Base-by-base conservation (phyloP, 2,113 vertebrate genomes). In the Myiopsitta monachus region DNA sequence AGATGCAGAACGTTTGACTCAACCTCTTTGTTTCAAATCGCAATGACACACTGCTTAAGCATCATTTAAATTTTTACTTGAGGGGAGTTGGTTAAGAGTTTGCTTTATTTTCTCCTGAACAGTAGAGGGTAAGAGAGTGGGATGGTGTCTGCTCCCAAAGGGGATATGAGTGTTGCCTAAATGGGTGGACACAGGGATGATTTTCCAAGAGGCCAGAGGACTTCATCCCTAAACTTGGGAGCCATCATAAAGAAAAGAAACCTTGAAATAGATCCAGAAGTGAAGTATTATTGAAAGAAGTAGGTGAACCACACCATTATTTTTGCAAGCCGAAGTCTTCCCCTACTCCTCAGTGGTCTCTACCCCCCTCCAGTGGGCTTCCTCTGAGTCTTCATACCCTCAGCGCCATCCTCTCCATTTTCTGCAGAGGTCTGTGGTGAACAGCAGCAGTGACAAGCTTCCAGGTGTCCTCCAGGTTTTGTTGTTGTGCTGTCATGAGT, bases 391-490 rank as follows among this genome's bases (percentile, higher is more conserved):
- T 57, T 83, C 1, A 1, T 78, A 31, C 85, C 31, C 83, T 85
- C 63, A 83, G 23, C 46, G 72, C 51, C 30, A 51, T 59, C 51
- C 62, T 88, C 30, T 88, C 55, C n/a, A 19, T 18, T 68, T 47
- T 69, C 62, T 88, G 68, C 76, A 7, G 30, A 47, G 30, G 44
- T 77, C 52, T 67, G 10, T 94, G 88, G 95, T 95, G 90, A 96
- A 91, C 83, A 95, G 47, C 88, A 94, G 83, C 83, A 93, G 95
- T 90, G 95, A 81, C 69, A 39, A 52, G 73, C 72, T 90, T 95
- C 73, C 93, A 88, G 88, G 88, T 93, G 92, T 88, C 66, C 78
- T 90, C 47, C 74, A 83, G 43, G 73, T 82, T 79, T 63, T 62
- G 66, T 26, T 77, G 67, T 76, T 0, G 0, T 55, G 39, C 52